Evolutionary conservation across 2,888 invertebrate genomes (phyloP), one percentile per base, ranked within the genome.

Genomic region (Mesorhabditis sp.): DNA sequence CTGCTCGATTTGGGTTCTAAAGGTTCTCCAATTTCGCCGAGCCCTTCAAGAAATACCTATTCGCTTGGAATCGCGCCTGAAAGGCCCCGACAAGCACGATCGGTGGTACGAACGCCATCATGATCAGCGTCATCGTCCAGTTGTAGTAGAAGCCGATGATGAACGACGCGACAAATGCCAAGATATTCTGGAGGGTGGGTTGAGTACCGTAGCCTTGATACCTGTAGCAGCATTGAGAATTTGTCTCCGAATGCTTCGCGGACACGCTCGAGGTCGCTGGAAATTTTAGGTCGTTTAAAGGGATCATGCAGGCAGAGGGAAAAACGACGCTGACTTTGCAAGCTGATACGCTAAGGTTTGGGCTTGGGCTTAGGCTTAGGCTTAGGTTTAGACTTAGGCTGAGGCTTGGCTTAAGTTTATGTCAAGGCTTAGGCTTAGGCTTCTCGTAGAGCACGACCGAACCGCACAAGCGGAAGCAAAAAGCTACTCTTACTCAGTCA

Each of bases 231-330:
- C 76, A 87, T 80, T n/a, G 85, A 87, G 67, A 88, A 82, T 74
- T 89, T 89, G 80, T 89, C 88, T 2, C 89, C 88, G 43, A 89
- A 84, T 1, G 88, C 89, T 73, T 88, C 88, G 43, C 87, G 86
- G 45, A 89, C 86, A 70, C 87, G 86, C 72, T 88, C 87, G 74
- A 89, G 82, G 76, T 89, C 89, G 82, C 89, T 83, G 70, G 66
- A 82, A 77, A 67, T n/a, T n/a, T 28, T 28, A 28, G 28, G 28
- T n/a, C n/a, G n/a, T n/a, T n/a, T n/a, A n/a, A n/a, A n/a, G n/a
- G n/a, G n/a, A n/a, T n/a, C n/a, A n/a, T n/a, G n/a, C n/a, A n/a
- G n/a, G n/a, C n/a, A n/a, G n/a, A n/a, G n/a, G n/a, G n/a, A n/a
- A n/a, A n/a, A n/a, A n/a, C n/a, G n/a, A n/a, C n/a, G n/a, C n/a